Evolutionary conservation across 2,888 invertebrate genomes (phyloP).

Genomic region (Tenodera sinensis): DNA sequence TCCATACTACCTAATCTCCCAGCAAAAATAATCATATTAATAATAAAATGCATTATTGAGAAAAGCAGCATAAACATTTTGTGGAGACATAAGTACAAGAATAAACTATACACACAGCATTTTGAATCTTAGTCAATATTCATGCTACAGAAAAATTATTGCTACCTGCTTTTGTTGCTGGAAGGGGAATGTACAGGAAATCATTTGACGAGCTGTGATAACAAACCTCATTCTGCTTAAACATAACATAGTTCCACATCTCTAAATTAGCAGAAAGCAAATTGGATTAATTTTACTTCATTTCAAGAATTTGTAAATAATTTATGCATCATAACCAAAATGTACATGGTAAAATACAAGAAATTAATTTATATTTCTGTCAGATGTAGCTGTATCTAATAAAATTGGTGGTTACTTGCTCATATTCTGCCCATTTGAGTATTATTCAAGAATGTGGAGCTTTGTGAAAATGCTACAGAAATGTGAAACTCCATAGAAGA

Average conservation of each 20-base stretch:
- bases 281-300: not conserved
- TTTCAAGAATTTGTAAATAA: not conserved
- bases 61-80: not conserved
- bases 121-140: not conserved
- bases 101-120: constrained; percentile 5
- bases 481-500: not conserved
- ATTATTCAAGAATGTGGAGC: not conserved
- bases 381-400: not conserved
- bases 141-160: not conserved
- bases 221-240: not conserved
- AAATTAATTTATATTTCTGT: not conserved
- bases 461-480: not conserved
- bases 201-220: not conserved
- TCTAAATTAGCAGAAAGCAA: not conserved
- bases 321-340: not conserved
- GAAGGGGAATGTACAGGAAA: not conserved
- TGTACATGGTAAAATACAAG: not conserved
- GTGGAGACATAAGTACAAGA: not conserved
- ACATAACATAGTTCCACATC: not conserved
- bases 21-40: not conserved
- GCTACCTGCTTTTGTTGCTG: not conserved
- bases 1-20: not conserved
- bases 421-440: not conserved
- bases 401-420: not conserved
- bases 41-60: not conserved